A percentile compares a stretch with the other conserved stretches of the same genome.
Conservation (phyloP, 2,113 vertebrate species). For the Ceratotherium simum region DNA sequence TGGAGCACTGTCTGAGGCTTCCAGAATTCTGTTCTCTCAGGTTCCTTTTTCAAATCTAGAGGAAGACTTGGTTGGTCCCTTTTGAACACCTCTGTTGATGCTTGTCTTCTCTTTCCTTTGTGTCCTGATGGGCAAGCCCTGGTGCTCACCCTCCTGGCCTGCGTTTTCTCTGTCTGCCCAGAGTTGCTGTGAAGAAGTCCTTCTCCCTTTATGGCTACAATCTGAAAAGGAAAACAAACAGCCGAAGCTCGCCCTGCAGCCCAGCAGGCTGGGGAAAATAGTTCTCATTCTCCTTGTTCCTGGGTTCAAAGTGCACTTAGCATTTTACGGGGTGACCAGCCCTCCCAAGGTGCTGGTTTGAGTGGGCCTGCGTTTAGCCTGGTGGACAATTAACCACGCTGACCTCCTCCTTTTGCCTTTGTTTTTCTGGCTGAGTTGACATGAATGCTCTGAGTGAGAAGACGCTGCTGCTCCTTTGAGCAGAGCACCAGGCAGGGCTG, state of each 20-base stretch:
- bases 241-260: not conserved
- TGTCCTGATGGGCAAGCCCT: not conserved
- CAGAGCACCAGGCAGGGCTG: conserved; percentile 42
- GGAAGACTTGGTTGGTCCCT: not conserved
- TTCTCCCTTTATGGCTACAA: conserved; percentile 42
- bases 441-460: conserved; percentile 33
- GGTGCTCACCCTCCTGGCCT: not conserved
- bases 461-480: conserved; percentile 63
- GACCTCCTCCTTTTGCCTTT: not conserved
- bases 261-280: conserved; percentile 62
- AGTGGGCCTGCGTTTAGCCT: conserved; percentile 38
- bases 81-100: not conserved
- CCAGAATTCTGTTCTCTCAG: not conserved
- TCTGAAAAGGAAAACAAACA: conserved; percentile 58
- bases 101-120: not conserved
- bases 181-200: not conserved
- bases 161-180: not conserved
- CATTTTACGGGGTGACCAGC: conserved; percentile 62
- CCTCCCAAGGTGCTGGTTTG: conserved; percentile 54
- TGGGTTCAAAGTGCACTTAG: conserved; percentile 68
- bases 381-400: conserved; percentile 68
- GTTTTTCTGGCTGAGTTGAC: conserved; percentile 71
- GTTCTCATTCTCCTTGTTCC: conserved; percentile 44
- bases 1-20: not conserved
- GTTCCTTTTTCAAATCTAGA: not conserved